A percentile compares a stretch with the other conserved stretches of the same genome.
Conservation (phyloP, 2,888 invertebrate species). For the Epistrophe grossulariae region DNA sequence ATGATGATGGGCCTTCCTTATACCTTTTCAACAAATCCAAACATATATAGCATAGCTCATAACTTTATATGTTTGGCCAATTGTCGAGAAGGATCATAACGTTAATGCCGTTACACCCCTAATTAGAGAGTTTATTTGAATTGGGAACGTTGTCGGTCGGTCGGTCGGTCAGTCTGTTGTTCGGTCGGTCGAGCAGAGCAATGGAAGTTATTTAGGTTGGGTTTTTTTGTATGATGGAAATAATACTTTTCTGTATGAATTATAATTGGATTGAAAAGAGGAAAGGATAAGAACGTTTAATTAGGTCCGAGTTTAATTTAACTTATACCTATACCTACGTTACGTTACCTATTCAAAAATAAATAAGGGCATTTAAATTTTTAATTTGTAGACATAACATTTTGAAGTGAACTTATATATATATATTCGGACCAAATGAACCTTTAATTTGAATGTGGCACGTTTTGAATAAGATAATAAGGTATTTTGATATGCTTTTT, state of each 20-base stretch:
- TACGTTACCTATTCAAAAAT: neutral
- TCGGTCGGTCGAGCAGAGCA: neutral
- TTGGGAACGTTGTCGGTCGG: constrained; percentile 3
- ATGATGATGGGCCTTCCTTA: neutral
- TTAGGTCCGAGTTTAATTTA: constrained; percentile 45
- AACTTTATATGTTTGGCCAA: constrained; percentile 73
- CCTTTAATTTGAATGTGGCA: too few species aligned
- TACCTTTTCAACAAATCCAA: neutral
- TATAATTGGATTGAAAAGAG: constrained; percentile 47
- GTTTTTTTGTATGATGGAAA: constrained; percentile 40
- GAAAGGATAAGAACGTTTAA: constrained; percentile 63
- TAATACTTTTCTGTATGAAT: constrained; percentile 37
- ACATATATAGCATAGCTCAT: constrained; percentile 39
- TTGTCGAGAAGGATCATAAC: constrained; percentile 76
- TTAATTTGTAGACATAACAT: constrained; percentile 5
- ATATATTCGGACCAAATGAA: too few species aligned
- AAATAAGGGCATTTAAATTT: constrained; percentile 9
- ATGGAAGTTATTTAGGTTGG: constrained; percentile 39
- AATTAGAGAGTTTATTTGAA: constrained; percentile 73
- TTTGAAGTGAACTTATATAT: neutral
- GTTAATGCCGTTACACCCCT: constrained; percentile 75
- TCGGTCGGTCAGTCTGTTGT: too few species aligned
- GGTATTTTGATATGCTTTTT: too few species aligned
- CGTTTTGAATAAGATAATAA: too few species aligned
- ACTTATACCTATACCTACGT: neutral